phyloP scores from a whole-genome alignment of 2,797 vertebrate genomes.

The Halcyon leucocephala region DNA sequence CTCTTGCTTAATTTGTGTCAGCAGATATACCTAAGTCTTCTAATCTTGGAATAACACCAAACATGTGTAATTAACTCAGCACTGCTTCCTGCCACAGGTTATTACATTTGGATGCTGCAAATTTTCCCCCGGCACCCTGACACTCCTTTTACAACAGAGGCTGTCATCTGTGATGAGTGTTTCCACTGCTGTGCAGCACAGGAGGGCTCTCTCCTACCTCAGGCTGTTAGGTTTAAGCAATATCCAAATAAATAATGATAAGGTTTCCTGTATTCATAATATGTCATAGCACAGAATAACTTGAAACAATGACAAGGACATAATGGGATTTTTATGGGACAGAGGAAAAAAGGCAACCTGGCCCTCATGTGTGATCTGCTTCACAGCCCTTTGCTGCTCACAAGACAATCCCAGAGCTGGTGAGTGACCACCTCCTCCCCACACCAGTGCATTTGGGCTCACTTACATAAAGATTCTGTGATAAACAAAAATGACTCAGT shows the following conservation, averaged over 20 bases:
- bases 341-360: neutral
- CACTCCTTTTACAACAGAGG: neutral
- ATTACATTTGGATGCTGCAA: neutral
- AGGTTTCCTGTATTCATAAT: neutral
- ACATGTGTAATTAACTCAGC: neutral
- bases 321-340: neutral
- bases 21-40: neutral
- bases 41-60: neutral
- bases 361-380: neutral
- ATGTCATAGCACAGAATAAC: neutral
- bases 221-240: neutral
- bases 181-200: neutral
- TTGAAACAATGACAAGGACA: neutral
- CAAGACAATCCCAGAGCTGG: neutral
- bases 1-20: neutral
- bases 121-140: fast-evolving
- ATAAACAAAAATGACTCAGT: neutral
- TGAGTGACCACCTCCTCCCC: neutral
- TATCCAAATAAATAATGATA: neutral
- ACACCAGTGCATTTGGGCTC: neutral
- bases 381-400: neutral
- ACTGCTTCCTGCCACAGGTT: neutral
- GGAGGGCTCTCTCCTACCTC: neutral
- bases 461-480: neutral
- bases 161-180: fast-evolving